Evolutionary conservation across 2,888 invertebrate genomes (phyloP).

Genomic region (Listrodromus nycthemerus): DNA sequence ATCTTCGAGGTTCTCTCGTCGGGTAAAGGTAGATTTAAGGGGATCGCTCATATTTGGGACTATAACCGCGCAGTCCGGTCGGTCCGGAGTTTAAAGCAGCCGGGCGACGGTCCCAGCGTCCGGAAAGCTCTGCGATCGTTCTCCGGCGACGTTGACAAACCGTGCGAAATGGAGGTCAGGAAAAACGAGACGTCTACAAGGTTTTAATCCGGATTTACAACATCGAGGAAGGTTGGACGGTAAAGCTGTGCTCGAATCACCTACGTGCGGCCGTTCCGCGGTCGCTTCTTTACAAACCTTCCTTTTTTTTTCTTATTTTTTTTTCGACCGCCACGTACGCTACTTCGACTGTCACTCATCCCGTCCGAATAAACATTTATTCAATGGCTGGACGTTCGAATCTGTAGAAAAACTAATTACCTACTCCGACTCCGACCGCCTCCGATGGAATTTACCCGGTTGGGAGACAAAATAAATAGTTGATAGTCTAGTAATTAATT

Average conservation of each 20-base stretch:
- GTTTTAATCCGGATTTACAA: conserved; percentile 57
- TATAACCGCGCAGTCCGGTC: neutral
- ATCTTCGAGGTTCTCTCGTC: neutral
- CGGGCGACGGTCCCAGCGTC: conserved; percentile 1
- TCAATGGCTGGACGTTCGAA: neutral
- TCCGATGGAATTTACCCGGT: neutral
- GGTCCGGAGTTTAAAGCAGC: neutral
- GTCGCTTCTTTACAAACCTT: conserved; percentile 20
- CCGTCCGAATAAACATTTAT: conserved; percentile 28
- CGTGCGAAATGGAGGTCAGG: conserved; percentile 24
- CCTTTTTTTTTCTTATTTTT: conserved; percentile 1
- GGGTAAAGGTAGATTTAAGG: neutral
- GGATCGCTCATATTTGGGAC: conserved; percentile 6
- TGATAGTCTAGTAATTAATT: too few species aligned
- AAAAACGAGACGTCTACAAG: conserved; percentile 29
- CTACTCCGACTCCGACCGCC: neutral
- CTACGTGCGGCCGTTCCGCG: conserved; percentile 25
- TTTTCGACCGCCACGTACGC: neutral
- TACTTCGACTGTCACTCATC: neutral
- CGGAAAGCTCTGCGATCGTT: conserved; percentile 36
- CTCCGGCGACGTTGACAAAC: conserved; percentile 44
- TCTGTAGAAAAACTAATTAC: neutral
- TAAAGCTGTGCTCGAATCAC: conserved; percentile 19
- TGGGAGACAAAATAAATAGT: too few species aligned
- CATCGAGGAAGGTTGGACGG: conserved; percentile 26